Conservation (phyloP, 2,888 invertebrate genomes). For the Neoascia interrupta region DNA sequence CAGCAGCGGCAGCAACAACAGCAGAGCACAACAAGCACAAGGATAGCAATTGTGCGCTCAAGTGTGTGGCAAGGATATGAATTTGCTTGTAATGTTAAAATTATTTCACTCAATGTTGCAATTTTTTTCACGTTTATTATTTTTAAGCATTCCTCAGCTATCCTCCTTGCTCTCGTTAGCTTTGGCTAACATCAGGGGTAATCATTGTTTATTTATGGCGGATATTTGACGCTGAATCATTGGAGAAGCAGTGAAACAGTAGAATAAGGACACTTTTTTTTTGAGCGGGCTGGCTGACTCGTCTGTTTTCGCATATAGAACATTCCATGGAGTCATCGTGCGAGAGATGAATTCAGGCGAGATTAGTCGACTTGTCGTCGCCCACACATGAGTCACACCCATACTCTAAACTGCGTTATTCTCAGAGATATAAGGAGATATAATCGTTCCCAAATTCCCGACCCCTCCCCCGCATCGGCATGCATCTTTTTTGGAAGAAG, state of each 20-base stretch:
- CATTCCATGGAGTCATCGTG: constrained; percentile 6
- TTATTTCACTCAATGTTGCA: constrained; percentile 43
- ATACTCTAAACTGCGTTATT: no score
- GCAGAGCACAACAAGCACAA: constrained; percentile 7
- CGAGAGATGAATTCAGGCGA: constrained; percentile 27
- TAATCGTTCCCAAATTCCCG: background rate
- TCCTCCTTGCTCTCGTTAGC: background rate
- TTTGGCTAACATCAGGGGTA: constrained; percentile 2
- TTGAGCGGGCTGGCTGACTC: constrained; percentile 1
- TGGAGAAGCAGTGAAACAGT: background rate
- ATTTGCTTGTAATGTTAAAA: constrained; percentile 30
- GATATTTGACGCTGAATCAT: constrained; percentile 37
- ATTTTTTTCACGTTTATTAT: constrained; percentile 15
- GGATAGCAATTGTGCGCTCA: constrained; percentile 39
- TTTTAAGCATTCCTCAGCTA: constrained; percentile 2
- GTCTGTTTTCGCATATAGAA: constrained; percentile 29
- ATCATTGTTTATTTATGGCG: constrained; percentile 55
- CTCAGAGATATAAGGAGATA: no score
- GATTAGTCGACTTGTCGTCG: constrained; percentile 44
- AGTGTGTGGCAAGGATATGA: constrained; percentile 43
- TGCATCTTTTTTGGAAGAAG: constrained; percentile 26
- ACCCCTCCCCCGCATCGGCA: background rate
- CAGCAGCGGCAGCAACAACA: background rate
- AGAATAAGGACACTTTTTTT: constrained; percentile 25
- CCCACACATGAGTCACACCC: constrained; percentile 19